Evolutionary conservation across 2,113 vertebrate genomes (phyloP), one percentile per base, ranked within the genome.

Genomic region (Malurus melanocephalus): DNA sequence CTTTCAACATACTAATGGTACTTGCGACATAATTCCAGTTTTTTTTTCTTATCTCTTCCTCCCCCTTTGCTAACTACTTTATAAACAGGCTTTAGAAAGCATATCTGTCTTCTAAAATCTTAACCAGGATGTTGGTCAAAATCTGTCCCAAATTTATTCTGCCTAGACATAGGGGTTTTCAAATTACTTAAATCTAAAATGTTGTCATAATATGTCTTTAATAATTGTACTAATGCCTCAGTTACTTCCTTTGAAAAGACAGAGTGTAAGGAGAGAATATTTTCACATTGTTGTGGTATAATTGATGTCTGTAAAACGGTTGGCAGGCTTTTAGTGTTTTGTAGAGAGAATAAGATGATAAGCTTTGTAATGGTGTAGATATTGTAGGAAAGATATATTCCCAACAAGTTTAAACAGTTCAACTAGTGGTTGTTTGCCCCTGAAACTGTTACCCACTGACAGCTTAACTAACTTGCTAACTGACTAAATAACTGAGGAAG

Each of bases 301-400:
- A 59, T 12, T 56, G 35, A 48, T 64, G 27, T 60, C 40, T 85
- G 10, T 80, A 59, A 74, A 74, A 59, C 55, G 28, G 5, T 57
- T 68, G 20, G 6, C 16, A 74, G 43, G 28, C 65, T 92, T 92
- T 33, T 74, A 69, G 43, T 40, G 13, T 73, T 88, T 80, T 48
- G 13, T 11, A 33, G 20, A 57, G 72, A 53, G 62, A 18, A 33
- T 11, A 45, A 40, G 30, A 43, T 26, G n/a, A 19, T 27, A 26
- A 42, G 38, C 32, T 0, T 0, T 26, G 18, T 73, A 15, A 7
- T 80, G 40, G 32, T 42, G n/a, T 56, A n/a, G 21, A 18, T 45
- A 71, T n/a, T 23, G 23, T 6, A 18, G 72, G 40, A 73, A 75
- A 57, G 23, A 14, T 16, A 11, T 21, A 43, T 24, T 6, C 71